Evolutionary conservation across 2,797 vertebrate species (phyloP).

Genomic region (Rhynchonycteris naso): DNA sequence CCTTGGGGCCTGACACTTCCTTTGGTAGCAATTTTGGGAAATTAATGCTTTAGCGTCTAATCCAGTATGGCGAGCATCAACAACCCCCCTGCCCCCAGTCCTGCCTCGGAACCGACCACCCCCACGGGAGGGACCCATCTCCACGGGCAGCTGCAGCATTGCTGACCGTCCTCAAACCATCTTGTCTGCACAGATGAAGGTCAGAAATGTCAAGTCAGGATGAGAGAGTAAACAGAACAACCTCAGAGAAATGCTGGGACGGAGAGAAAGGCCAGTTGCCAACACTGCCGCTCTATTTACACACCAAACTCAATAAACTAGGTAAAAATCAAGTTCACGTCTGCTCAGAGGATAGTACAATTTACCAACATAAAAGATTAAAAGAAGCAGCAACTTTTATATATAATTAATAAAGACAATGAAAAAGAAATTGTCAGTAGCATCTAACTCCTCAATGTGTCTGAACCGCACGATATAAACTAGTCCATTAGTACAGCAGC

Average conservation of each 20-base stretch:
- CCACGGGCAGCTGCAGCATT: slow-evolving; percentile 63
- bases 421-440: slow-evolving; percentile 93
- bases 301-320: slow-evolving; percentile 81
- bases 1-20: slow-evolving; percentile 72
- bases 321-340: slow-evolving; percentile 85
- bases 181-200: slow-evolving; percentile 70
- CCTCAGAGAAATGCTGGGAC: slow-evolving; percentile 69
- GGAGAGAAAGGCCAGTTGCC: slow-evolving; percentile 81
- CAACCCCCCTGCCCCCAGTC: slow-evolving; percentile 78
- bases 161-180: slow-evolving; percentile 72
- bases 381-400: slow-evolving; percentile 91
- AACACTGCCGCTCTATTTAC: slow-evolving; percentile 85
- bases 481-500: slow-evolving; percentile 96
- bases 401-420: slow-evolving; percentile 89
- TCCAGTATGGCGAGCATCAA: slow-evolving; percentile 68
- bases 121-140: slow-evolving; percentile 54
- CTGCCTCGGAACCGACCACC: slow-evolving; percentile 71
- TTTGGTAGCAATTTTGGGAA: slow-evolving; percentile 83
- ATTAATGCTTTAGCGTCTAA: slow-evolving; percentile 65
- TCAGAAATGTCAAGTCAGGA: slow-evolving; percentile 67
- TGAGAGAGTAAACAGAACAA: slow-evolving; percentile 74
- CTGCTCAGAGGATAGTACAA: slow-evolving; percentile 87
- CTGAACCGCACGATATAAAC: slow-evolving; percentile 91
- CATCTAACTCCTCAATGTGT: slow-evolving; percentile 91
- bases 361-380: slow-evolving; percentile 85